phyloP scores from a whole-genome alignment of 2,888 invertebrate species.

The Caenorhabditis imperialis region DNA sequence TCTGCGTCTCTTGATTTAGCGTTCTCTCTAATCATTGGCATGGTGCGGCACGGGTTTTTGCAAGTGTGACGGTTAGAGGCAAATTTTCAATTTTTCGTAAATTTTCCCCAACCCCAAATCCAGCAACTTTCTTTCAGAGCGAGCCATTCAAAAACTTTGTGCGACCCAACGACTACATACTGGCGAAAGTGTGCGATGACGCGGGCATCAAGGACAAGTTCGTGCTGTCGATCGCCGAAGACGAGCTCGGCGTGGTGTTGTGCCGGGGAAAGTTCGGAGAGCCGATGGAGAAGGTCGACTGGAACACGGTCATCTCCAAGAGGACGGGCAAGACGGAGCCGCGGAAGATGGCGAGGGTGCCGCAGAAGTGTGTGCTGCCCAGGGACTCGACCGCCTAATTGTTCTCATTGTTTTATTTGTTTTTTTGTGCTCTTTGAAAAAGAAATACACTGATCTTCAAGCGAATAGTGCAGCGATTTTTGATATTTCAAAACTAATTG shows the following conservation, averaged over 20 bases:
- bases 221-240: slow-evolving; percentile 54
- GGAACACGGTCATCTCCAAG: slow-evolving; percentile 46
- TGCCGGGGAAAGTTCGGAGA: slow-evolving; percentile 53
- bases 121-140: slow-evolving; percentile 26
- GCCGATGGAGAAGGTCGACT: slow-evolving; percentile 48
- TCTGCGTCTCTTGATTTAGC: too few relatives aligned
- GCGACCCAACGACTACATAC: slow-evolving; percentile 53
- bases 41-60: neutral
- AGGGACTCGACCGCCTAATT: slow-evolving; percentile 5
- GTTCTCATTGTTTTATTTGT: too few relatives aligned
- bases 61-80: too few relatives aligned
- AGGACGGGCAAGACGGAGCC: slow-evolving; percentile 51
- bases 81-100: neutral
- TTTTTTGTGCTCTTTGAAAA: too few relatives aligned
- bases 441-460: too few relatives aligned
- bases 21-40: neutral
- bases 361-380: slow-evolving; percentile 38
- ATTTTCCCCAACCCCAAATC: neutral
- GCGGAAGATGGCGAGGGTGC: slow-evolving; percentile 52
- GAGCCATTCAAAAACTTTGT: slow-evolving; percentile 59
- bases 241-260: slow-evolving; percentile 52
- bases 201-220: slow-evolving; percentile 54
- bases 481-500: slow-evolving; percentile 7
- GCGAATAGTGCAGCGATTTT: neutral
- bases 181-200: slow-evolving; percentile 57